Conservation (phyloP, 2,888 invertebrate genomes). For the Harpagoxenus sublaevis region DNA sequence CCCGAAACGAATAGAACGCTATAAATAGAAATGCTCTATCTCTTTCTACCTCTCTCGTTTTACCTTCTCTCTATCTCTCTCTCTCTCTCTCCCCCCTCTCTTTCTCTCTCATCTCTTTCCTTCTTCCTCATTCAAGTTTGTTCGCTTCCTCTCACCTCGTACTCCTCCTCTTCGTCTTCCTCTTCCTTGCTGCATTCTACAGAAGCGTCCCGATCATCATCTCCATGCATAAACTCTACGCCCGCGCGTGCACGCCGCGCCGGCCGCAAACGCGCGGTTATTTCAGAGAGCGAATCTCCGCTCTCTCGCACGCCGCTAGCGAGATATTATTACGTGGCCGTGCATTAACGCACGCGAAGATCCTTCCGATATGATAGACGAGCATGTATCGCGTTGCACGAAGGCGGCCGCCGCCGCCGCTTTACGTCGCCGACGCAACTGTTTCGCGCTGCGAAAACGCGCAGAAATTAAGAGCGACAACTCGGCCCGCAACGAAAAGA, state of each 20-base stretch:
- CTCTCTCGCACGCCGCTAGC: constrained; percentile 58
- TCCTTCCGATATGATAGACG: constrained; percentile 56
- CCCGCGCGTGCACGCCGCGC: constrained; percentile 61
- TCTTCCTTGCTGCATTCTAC: constrained; percentile 60
- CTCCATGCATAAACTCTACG: constrained; percentile 68
- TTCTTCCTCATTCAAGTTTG: constrained; percentile 38
- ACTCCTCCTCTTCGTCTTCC: constrained; percentile 52
- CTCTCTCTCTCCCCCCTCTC: constrained; percentile 56
- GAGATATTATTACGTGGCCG: constrained; percentile 75
- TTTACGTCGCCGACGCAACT: constrained; percentile 23
- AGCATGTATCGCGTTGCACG: constrained; percentile 53
- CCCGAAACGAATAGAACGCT: constrained; percentile 83
- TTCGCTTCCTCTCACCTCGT: constrained; percentile 36
- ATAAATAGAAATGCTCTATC: constrained; percentile 75
- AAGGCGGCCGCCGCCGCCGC: constrained; percentile 29
- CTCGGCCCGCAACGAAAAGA: not conserved
- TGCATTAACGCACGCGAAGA: constrained; percentile 55
- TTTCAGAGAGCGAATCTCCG: constrained; percentile 80
- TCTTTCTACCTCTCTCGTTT: constrained; percentile 56
- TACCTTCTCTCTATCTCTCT: constrained; percentile 48
- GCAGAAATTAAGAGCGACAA: constrained; percentile 34
- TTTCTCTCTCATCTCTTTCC: constrained; percentile 52
- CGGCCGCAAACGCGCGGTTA: constrained; percentile 78
- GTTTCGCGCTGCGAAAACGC: constrained; percentile 19
- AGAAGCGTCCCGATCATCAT: constrained; percentile 79